phyloP scores from a whole-genome alignment of 2,888 invertebrate species.

The Plutella xylostella region DNA sequence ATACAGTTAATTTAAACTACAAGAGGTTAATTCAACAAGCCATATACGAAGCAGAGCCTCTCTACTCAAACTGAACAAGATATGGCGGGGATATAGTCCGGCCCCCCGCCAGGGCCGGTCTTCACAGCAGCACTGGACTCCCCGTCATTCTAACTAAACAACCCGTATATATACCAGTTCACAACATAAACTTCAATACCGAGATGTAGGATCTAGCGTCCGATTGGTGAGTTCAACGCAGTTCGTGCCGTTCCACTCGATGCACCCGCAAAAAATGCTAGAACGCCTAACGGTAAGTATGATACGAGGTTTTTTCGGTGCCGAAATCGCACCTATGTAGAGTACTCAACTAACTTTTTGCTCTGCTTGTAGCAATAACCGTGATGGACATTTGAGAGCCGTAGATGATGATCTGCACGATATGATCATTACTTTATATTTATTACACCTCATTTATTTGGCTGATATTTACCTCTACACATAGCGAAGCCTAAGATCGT shows the following conservation, averaged over 20 bases:
- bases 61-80: conserved; percentile 49
- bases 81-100: conserved; percentile 59
- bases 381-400: no score
- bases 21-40: conserved; percentile 62
- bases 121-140: conserved; percentile 63
- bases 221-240: conserved; percentile 37
- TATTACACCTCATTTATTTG: no score
- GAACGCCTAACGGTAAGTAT: neutral
- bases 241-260: conserved; percentile 51
- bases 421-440: no score
- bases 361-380: no score
- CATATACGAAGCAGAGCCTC: conserved; percentile 68
- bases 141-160: conserved; percentile 24
- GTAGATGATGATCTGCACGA: no score
- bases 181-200: conserved; percentile 33
- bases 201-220: conserved; percentile 35
- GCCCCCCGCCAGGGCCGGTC: conserved; percentile 66
- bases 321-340: neutral
- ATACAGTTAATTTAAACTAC: conserved; percentile 66
- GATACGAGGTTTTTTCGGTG: neutral
- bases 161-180: conserved; percentile 27
- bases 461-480: no score
- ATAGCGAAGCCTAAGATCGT: no score
- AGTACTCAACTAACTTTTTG: no score
- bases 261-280: conserved; percentile 41